Conservation (phyloP, 2,113 vertebrate genomes). For the Limnothrissa miodon region DNA sequence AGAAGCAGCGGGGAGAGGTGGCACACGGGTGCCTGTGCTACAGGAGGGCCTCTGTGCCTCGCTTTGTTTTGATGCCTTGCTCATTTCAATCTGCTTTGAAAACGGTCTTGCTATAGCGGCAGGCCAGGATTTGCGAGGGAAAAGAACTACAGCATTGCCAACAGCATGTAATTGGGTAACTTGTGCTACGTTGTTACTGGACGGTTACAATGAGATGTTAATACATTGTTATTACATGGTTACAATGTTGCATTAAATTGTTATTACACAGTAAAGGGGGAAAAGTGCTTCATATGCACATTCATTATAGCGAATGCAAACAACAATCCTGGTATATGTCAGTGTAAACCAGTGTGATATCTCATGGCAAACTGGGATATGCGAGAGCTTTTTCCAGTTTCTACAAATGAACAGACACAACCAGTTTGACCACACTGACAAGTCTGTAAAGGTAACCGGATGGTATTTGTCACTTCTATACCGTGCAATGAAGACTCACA, state of each 20-base stretch:
- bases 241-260: too few relatives aligned
- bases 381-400: too few relatives aligned
- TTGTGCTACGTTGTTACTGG: background rate
- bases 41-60: too few relatives aligned
- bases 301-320: background rate
- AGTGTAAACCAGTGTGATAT: background rate
- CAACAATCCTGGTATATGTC: background rate
- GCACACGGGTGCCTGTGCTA: background rate
- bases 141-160: background rate
- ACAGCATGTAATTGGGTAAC: background rate
- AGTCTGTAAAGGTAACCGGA: too few relatives aligned
- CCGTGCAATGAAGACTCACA: too few relatives aligned
- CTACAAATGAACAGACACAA: background rate
- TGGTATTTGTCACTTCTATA: too few relatives aligned
- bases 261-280: background rate
- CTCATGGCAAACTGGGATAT: background rate
- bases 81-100: background rate
- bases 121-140: background rate
- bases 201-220: too few relatives aligned
- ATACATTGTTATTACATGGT: background rate
- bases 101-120: background rate
- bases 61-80: background rate
- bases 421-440: too few relatives aligned
- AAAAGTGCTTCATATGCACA: background rate
- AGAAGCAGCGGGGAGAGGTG: background rate